Conservation (phyloP, 2,797 vertebrate genomes). For the Crenichthys baileyi region DNA sequence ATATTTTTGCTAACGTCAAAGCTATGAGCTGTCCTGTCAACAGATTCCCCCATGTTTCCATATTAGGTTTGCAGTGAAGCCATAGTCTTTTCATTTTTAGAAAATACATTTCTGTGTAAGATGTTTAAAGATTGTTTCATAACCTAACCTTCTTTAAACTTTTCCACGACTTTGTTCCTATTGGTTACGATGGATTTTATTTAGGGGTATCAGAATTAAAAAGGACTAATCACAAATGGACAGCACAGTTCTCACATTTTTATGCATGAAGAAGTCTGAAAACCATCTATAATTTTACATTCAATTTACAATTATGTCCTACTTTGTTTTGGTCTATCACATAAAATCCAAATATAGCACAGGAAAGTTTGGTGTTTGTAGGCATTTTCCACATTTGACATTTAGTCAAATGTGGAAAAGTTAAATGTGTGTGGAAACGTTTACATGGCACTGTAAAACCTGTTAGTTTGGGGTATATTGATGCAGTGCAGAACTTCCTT, state of each 20-base stretch:
- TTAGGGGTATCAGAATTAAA: background rate
- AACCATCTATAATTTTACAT: background rate
- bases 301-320: background rate
- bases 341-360: background rate
- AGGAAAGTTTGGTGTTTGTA: background rate
- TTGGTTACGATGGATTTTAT: background rate
- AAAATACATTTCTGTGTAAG: background rate
- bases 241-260: too few species aligned
- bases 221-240: background rate
- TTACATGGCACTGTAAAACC: constrained; percentile 4
- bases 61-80: background rate
- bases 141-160: background rate
- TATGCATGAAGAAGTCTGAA: too few species aligned
- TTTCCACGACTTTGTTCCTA: background rate
- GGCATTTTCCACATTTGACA: too few species aligned
- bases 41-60: background rate
- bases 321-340: background rate
- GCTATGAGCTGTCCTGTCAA: background rate
- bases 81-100: background rate
- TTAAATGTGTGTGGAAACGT: background rate
- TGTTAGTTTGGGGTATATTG: constrained; percentile 11
- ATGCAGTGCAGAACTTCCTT: constrained; percentile 1
- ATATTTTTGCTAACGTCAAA: too few species aligned
- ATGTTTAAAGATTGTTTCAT: background rate
- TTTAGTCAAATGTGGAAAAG: background rate